A percentile compares a stretch with the other conserved stretches of the same genome.
phyloP scores from a whole-genome alignment of 1,140 invertebrate genomes.

The Anastrepha obliqua region DNA sequence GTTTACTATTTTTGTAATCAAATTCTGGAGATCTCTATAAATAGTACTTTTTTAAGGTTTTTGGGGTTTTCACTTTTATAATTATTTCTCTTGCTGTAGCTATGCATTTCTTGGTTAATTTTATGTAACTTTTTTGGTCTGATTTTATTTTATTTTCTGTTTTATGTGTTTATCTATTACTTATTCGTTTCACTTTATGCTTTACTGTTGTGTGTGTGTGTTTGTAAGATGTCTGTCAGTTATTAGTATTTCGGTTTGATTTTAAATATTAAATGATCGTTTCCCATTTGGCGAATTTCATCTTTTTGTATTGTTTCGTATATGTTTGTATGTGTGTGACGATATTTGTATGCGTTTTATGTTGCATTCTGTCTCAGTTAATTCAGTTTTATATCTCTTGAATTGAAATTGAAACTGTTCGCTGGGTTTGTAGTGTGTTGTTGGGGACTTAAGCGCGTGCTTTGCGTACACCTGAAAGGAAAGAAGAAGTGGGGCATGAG shows the following conservation, averaged over 20 bases:
- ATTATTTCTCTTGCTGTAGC: not conserved
- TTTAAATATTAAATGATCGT: slow-evolving; percentile 36
- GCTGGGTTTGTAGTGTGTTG: slow-evolving; percentile 53
- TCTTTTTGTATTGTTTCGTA: slow-evolving; percentile 53
- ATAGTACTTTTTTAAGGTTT: not conserved
- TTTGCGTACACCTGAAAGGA: slow-evolving; percentile 67
- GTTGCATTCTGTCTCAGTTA: slow-evolving; percentile 33
- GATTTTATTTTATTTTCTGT: not conserved
- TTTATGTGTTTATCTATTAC: slow-evolving; percentile 21
- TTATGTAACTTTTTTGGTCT: slow-evolving; percentile 35
- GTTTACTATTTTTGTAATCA: slow-evolving; percentile 43
- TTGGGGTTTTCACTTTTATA: slow-evolving; percentile 21
- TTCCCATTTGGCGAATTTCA: not conserved
- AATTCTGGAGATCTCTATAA: slow-evolving; percentile 37
- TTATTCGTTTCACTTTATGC: not conserved
- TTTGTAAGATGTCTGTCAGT: slow-evolving; percentile 55
- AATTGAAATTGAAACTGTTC: slow-evolving; percentile 55
- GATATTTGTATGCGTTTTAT: slow-evolving; percentile 16
- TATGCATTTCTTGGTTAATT: slow-evolving; percentile 3
- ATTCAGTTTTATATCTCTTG: slow-evolving; percentile 50
- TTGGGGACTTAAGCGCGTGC: slow-evolving; percentile 69
- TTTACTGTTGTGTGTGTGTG: not conserved
- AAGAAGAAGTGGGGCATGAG: slow-evolving; percentile 35
- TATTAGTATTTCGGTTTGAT: slow-evolving; percentile 26
- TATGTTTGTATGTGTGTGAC: slow-evolving; percentile 53